phyloP scores from a whole-genome alignment of 2,888 invertebrate species.

The Drosophila pseudotakahashii region DNA sequence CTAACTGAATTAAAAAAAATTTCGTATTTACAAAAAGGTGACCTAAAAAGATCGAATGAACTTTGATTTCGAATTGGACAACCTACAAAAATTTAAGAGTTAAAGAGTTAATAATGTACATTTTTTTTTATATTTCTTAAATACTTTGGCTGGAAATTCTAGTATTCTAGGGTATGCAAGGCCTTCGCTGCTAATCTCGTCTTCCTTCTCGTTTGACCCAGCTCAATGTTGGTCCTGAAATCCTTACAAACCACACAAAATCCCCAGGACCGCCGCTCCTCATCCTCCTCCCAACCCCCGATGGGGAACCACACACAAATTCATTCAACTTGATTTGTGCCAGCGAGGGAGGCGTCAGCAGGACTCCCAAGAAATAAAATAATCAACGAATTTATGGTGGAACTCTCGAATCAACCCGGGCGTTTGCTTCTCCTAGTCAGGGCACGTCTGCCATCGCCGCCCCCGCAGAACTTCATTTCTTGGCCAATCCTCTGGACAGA shows the following conservation, averaged over 20 bases:
- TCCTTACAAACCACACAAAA: constrained; percentile 32
- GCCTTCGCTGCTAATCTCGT: not conserved
- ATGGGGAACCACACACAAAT: constrained; percentile 15
- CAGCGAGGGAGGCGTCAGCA: constrained; percentile 1
- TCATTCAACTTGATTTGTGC: constrained; percentile 32
- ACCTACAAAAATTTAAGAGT: too few species aligned
- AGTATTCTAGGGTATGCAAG: not conserved
- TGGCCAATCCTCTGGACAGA: constrained; percentile 48
- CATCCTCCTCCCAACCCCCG: too few species aligned
- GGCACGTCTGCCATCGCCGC: constrained; percentile 49
- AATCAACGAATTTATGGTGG: not conserved
- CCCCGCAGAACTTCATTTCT: constrained; percentile 54
- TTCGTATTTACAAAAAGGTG: too few species aligned
- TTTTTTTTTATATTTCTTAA: too few species aligned
- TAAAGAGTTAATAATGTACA: too few species aligned
- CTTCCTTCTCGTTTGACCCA: not conserved
- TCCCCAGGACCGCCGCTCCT: constrained; percentile 12
- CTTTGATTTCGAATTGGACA: too few species aligned
- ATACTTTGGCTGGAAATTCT: not conserved
- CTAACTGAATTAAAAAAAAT: too few species aligned
- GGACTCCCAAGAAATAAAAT: constrained; percentile 2
- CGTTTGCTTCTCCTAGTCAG: constrained; percentile 43
- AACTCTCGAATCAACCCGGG: constrained; percentile 15
- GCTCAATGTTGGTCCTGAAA: constrained; percentile 15
- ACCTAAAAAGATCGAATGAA: too few species aligned